phyloP scores from a whole-genome alignment of 2,113 vertebrate species.

The Physeter macrocephalus region DNA sequence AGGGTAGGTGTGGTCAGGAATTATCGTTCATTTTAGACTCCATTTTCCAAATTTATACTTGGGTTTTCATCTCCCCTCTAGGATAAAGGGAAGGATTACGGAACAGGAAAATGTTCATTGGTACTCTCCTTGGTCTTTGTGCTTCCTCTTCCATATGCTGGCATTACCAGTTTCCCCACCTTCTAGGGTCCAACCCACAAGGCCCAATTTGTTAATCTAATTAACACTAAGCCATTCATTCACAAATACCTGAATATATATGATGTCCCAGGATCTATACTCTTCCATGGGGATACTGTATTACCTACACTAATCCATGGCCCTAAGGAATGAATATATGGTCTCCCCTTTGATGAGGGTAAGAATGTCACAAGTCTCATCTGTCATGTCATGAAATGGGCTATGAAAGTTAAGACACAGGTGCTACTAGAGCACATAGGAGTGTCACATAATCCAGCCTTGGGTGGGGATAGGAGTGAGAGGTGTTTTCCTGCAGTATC shows the following conservation, averaged over 20 bases:
- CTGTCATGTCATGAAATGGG: background rate
- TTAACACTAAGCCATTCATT: background rate
- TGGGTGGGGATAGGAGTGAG: background rate
- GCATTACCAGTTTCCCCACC: background rate
- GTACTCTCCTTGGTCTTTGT: background rate
- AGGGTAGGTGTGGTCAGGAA: background rate
- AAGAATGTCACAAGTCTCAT: background rate
- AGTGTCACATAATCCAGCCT: background rate
- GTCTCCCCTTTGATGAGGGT: background rate
- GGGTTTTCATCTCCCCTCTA: background rate
- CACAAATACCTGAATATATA: background rate
- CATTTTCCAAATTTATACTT: background rate
- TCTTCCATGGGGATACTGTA: background rate
- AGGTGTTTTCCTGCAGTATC: background rate
- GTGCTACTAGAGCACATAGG: background rate
- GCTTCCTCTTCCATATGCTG: background rate
- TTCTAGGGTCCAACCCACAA: background rate
- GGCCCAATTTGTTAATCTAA: background rate
- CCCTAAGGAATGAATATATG: background rate
- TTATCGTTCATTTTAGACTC: background rate
- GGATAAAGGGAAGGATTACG: background rate
- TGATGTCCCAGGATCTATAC: background rate
- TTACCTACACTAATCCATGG: background rate
- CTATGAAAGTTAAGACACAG: background rate
- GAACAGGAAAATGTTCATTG: background rate